Evolutionary conservation across 2,888 invertebrate genomes (phyloP).

Genomic region (Troides aeacus): DNA sequence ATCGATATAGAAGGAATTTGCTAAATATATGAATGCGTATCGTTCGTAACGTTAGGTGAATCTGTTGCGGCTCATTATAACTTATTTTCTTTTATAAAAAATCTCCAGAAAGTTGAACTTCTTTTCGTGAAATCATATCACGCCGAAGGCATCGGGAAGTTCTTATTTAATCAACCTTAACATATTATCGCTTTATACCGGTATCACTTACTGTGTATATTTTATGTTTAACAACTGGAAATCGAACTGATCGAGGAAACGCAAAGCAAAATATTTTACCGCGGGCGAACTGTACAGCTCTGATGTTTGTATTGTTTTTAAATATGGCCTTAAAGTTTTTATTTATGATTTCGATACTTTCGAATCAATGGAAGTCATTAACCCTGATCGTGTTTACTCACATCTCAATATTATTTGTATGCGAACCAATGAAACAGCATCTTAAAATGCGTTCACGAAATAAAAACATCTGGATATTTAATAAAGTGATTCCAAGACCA

Average conservation of each 20-base stretch:
- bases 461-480: constrained; percentile 58
- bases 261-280: constrained; percentile 21
- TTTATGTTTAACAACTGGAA: constrained; percentile 27
- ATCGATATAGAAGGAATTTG: too few relatives aligned
- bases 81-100: not conserved
- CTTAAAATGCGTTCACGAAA: constrained; percentile 60
- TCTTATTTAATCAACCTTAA: constrained; percentile 26
- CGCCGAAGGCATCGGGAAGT: constrained; percentile 21
- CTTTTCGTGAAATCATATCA: constrained; percentile 10
- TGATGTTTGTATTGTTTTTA: constrained; percentile 44
- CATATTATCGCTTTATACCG: constrained; percentile 25
- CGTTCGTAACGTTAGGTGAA: too few relatives aligned
- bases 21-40: too few relatives aligned
- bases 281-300: constrained; percentile 24
- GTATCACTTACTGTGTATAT: constrained; percentile 28
- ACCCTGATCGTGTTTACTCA: constrained; percentile 54
- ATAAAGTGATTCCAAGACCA: constrained; percentile 64
- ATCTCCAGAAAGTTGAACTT: not conserved
- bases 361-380: constrained; percentile 53
- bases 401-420: constrained; percentile 46
- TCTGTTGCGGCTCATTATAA: not conserved
- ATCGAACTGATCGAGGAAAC: constrained; percentile 21
- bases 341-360: constrained; percentile 48
- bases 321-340: constrained; percentile 42
- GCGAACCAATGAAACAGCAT: constrained; percentile 46